Base-by-base conservation (phyloP, 2,797 vertebrate genomes). In the Tokudaia tokunoshimensis region DNA sequence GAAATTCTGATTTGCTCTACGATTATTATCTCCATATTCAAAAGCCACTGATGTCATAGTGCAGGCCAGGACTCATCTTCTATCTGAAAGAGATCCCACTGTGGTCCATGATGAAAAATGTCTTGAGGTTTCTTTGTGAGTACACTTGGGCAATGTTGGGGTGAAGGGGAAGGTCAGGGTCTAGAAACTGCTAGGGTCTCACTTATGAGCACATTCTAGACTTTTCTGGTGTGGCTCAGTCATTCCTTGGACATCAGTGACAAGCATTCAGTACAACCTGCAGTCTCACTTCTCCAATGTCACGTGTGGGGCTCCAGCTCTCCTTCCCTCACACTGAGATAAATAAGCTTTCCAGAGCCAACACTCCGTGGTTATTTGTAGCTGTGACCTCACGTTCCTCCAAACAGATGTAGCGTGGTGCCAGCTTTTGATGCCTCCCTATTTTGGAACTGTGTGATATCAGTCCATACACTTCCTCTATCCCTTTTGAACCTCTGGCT, bases 21-120 rank as follows among this genome's bases (percentile, higher is more conserved):
- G 37, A 37, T 72, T 72, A 92, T 47, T 3, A 0, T 34, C 34
- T 79, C 29, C 11, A 6, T 41, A n/a, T 59, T 78, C 10, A 11
- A 55, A 85, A 44, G 41, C 31, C 14, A 0, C 86, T 13, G 9
- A 57, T n/a, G 50, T 65, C n/a, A 14, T 8, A n/a, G 15, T 31
- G 20, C 0, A 1, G 2, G 12, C 13, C 1, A 20, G 31, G 15
- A 75, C 31, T 63, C 52, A 57, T 67, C 24, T 4, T 80, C 29
- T 17, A 57, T 9, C 65, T 1, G 2, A n/a, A 19, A 63, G 26
- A 95, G 13, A 84, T 24, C 80, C 37, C 6, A 0, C n/a, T 0
- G 0, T 29, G 63, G 59, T 61, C 24, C 13, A 4, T 0, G 0
- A 6, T 14, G 41, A 14, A 41, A 50, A 34, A 61, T 3, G 15